Evolutionary conservation across 1,140 invertebrate species (phyloP), one percentile per base, ranked within the genome.

Genomic region (Zaprionus africanus): DNA sequence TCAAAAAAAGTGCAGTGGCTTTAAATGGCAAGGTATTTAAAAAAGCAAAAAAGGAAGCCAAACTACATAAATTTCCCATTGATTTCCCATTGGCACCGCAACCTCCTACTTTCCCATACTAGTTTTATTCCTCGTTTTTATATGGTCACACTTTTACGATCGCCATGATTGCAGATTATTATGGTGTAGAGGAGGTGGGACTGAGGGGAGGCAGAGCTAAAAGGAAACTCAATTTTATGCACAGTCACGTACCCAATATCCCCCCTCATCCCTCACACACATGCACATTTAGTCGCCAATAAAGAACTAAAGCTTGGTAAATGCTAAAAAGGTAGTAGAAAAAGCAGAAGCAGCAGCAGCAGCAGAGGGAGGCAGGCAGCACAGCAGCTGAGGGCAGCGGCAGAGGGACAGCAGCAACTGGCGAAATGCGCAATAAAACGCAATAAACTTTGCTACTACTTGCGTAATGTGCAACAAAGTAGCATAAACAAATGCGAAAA

Each of bases 391-490:
- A 41, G 38, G 38, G 15, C 28, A 28, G 28, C 28, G 28, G 28
- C 28, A 28, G 28, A 34, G 9, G 31, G 31, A 34, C 38, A 46
- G 24, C 43, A 65, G 54, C 66, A 67, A 41, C 38, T 59, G 67
- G 53, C 73, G 53, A 86, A 82, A 74, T 86, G 74, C 68, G 72
- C 78, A 86, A 81, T 86, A 81, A 74, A 82, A 87, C 82, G 82
- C 82, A 86, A 87, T 87, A 87, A 87, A 82, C 75, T 76, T 78
- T 78, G 38, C 69, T 60, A 34, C 69, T 63, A 75, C 73, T 87
- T 87, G 83, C 83, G 84, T 87, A 87, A 87, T 68, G 64, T 63
- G 70, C 69, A 86, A 87, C 82, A 83, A 84, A 53, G 78, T 83
- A 76, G 57, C 73, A 76, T 76, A 83, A 73, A 76, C 67, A 70